Evolutionary conservation across 2,113 vertebrate species (phyloP).

Genomic region (Paraplagusia blochii): DNA sequence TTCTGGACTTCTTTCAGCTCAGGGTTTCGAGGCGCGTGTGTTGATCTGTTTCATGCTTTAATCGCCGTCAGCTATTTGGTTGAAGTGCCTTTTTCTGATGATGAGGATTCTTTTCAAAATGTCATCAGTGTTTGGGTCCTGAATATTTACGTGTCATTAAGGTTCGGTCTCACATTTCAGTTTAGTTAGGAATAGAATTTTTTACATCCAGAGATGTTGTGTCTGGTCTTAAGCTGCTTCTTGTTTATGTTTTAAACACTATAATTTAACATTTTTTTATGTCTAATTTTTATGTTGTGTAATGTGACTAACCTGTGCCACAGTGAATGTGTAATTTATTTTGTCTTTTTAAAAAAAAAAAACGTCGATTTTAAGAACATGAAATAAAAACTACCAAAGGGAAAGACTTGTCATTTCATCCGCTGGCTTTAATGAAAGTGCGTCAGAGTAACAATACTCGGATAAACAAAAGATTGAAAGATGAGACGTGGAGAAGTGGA

Average conservation of each 20-base stretch:
- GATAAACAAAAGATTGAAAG: background rate
- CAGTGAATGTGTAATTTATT: conserved; percentile 38
- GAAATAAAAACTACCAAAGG: conserved; percentile 63
- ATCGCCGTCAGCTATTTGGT: background rate
- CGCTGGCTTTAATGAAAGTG: background rate
- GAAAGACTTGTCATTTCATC: conserved; percentile 49
- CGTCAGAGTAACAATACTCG: background rate
- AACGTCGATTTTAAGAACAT: conserved; percentile 19
- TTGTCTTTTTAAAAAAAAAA: background rate
- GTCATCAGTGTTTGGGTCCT: background rate
- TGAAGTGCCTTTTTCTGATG: background rate
- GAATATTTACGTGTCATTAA: background rate
- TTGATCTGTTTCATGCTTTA: no score
- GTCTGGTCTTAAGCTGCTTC: conserved; percentile 4
- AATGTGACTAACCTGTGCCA: background rate
- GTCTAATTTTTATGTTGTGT: no score
- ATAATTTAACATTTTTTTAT: no score
- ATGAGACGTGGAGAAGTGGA: conserved; percentile 7
- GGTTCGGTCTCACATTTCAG: conserved; percentile 10
- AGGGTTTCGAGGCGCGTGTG: background rate
- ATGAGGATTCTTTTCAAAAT: background rate
- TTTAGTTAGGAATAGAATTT: background rate
- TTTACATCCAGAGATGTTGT: background rate
- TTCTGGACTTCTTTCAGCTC: conserved; percentile 22
- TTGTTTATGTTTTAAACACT: background rate